Evolutionary conservation across 2,888 invertebrate genomes (phyloP).

Genomic region (Melanchra persicariae): DNA sequence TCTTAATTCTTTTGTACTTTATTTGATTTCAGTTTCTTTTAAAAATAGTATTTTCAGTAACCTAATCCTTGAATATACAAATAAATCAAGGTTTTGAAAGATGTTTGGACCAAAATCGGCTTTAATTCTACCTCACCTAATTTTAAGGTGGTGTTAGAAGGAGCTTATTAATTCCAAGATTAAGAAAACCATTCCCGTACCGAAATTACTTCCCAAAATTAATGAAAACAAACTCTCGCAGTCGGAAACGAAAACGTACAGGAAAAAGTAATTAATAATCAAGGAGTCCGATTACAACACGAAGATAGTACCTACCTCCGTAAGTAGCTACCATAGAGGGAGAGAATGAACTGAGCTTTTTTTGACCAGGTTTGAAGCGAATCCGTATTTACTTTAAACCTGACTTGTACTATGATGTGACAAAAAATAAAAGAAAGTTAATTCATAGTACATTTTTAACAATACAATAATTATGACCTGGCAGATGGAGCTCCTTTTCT

Average conservation of each 20-base stretch:
- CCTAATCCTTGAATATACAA: background rate
- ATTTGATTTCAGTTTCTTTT: too few species aligned
- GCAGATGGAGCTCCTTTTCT: too few species aligned
- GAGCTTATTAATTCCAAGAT: slow-evolving; percentile 12
- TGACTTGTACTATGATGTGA: too few species aligned
- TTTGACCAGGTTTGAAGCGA: too few species aligned
- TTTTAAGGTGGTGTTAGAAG: background rate
- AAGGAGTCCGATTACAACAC: slow-evolving; percentile 51
- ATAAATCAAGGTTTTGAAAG: background rate
- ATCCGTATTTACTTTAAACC: background rate
- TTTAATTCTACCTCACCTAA: background rate
- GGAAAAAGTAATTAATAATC: slow-evolving; percentile 63
- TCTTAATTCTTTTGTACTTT: too few species aligned
- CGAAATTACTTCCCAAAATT: slow-evolving; percentile 43
- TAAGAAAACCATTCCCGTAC: slow-evolving; percentile 3
- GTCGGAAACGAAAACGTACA: slow-evolving; percentile 48
- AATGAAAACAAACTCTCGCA: slow-evolving; percentile 41
- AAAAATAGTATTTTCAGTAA: slow-evolving; percentile 2
- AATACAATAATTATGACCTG: too few species aligned
- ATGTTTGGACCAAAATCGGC: background rate
- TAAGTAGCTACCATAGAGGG: slow-evolving; percentile 2
- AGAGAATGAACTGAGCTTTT: background rate
- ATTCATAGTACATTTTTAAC: too few species aligned
- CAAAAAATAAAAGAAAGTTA: too few species aligned
- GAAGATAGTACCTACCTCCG: slow-evolving; percentile 28